Evolutionary conservation across 2,113 vertebrate genomes (phyloP), one percentile per base, ranked within the genome.

Genomic region (Spea bombifrons): DNA sequence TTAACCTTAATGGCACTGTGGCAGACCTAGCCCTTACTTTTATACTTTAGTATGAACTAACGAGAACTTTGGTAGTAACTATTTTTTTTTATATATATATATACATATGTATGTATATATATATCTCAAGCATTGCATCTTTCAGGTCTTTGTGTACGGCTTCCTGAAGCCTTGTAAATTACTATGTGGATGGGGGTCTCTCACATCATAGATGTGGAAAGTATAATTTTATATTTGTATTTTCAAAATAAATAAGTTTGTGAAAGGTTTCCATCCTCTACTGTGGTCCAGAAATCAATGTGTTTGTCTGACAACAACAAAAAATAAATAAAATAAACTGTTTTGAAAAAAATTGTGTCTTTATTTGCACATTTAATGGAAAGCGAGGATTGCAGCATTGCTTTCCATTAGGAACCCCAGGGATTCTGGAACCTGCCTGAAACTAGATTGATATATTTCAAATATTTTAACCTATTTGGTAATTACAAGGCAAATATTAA

Each of bases 151-250:
- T 94, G 95, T 95, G 95, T 96, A 95, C 90, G 95, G 96, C 95
- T 96, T 96, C 93, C 92, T 92, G 83, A 95, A 96, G 95, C 96
- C 95, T 93, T 94, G 94, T 97, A 96, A 96, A 96, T 94, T 94
- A 93, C 93, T 93, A 94, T 89, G 93, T 96, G 95, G 94, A 96
- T 94, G 94, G 95, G 94, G 94, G 94, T 95, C 94, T 97, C 95
- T 98, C 95, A 97, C 94, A 96, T 96, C 95, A 94, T 95, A 96
- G 94, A 97, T 96, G 95, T 96, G 95, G 95, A 98, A 96, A 98
- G 94, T 96, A 96, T 96, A 97, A 96, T 97, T 98, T 97, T 96
- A 98, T 98, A 98, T 98, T 98, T 98, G 96, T 98, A 97, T 97
- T 98, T 98, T 97, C 96, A 96, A 97, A 59, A 96, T 95, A 96